Evolutionary conservation across 2,888 invertebrate species (phyloP), one percentile per base, ranked within the genome.

Genomic region (Allacma fusca): DNA sequence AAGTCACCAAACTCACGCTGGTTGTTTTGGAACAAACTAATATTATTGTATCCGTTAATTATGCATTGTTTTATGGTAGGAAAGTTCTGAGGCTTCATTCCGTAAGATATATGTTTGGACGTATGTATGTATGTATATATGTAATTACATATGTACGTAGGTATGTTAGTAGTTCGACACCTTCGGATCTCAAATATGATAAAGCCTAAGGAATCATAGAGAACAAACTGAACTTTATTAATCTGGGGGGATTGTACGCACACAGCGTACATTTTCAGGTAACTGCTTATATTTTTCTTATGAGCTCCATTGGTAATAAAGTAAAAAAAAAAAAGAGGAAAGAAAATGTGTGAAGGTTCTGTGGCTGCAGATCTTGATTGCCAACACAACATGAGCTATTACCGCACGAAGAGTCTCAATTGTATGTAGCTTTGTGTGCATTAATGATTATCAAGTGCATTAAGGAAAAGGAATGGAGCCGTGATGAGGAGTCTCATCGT

Each of bases 11-110:
- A 50, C 50, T 50, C 50, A 50, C 19, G 50, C 50, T 50, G 50
- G 50, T 50, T 50, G 2, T n/a, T 19, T 50, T 50, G 2, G 2
- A 50, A n/a, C 50, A 50, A 50, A 50, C 19, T 50, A n/a, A 19
- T 50, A 50, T 12, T 16, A 5, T 50, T 50, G 50, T 70, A 24
- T 13, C 13, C 50, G 40, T 70, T 70, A 70, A 70, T 44, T 70
- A 70, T 40, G 50, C 44, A 75, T 75, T 75, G 62, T 74, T 43
- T 44, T 64, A 50, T 19, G 7, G 50, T n/a, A 9, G 7, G 5
- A 40, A 9, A 40, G 40, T 13, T 40, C 5, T 40, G 5, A 9
- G 13, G 13, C 13, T 40, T 5, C 7, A 9, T 40, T 40, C 13
- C 13, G 7, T 40, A 40, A 9, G 40, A 5, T 40, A 40, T 40